A percentile compares a stretch with the other conserved stretches of the same genome.
phyloP scores from a whole-genome alignment of 2,113 vertebrate species.

The Penelope pileata region DNA sequence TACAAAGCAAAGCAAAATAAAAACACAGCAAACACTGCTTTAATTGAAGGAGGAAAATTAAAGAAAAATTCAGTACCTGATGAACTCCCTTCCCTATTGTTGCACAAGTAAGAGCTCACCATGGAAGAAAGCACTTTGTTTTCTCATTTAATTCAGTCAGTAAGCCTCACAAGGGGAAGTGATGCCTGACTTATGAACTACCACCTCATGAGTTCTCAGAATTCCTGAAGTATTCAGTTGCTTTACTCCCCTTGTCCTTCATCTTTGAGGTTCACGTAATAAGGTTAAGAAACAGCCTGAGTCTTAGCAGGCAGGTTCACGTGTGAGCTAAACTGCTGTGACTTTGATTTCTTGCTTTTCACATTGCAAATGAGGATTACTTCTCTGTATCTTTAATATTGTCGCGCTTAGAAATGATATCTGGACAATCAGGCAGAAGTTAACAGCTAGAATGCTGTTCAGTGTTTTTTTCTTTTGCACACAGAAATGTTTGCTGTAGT shows the following conservation, averaged over 20 bases:
- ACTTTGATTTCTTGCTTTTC: conserved; percentile 19
- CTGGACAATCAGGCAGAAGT: not conserved
- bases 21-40: not conserved
- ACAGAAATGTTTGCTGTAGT: not conserved
- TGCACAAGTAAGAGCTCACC: not conserved
- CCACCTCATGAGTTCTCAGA: not conserved
- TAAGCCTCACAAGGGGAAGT: not conserved
- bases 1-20: not conserved
- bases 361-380: conserved; percentile 40
- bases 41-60: not conserved
- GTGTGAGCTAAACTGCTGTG: not conserved
- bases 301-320: not conserved
- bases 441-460: not conserved
- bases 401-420: conserved; percentile 14
- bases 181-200: not conserved
- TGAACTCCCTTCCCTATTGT: not conserved
- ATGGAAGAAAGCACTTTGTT: not conserved
- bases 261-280: not conserved
- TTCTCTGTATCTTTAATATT: conserved; percentile 18
- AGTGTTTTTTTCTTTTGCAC: not conserved
- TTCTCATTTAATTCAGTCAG: conserved; percentile 7
- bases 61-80: not conserved
- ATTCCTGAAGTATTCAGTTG: not conserved
- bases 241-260: conserved; percentile 12
- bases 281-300: not conserved